phyloP scores from a whole-genome alignment of 2,113 vertebrate species.

The Seriola aureovittata region DNA sequence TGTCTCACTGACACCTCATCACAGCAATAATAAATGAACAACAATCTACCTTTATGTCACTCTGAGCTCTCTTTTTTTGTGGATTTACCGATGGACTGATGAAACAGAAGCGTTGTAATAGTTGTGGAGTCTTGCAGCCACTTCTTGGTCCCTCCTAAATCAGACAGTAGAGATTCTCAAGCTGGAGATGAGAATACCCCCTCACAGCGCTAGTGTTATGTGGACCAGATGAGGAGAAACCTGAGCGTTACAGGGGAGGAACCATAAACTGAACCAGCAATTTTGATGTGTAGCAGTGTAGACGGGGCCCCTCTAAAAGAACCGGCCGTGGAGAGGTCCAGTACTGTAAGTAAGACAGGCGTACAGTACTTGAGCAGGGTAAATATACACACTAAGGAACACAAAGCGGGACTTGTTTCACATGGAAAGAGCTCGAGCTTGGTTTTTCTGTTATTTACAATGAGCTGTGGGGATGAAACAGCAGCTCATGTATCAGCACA shows the following conservation, averaged over 20 bases:
- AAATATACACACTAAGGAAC: slow-evolving; percentile 37
- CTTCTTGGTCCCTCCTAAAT: slow-evolving; percentile 52
- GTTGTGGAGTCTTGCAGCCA: not conserved
- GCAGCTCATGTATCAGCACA: slow-evolving; percentile 60
- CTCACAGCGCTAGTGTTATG: slow-evolving; percentile 45
- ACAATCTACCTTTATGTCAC: not conserved
- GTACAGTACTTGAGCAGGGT: not conserved
- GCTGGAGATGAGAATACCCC: not conserved
- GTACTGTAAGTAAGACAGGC: slow-evolving; percentile 26
- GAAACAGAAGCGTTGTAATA: slow-evolving; percentile 1
- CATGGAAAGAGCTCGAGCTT: slow-evolving; percentile 49
- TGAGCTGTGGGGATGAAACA: slow-evolving; percentile 59
- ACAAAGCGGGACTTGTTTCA: slow-evolving; percentile 63
- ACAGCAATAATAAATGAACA: not conserved
- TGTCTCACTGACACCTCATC: not conserved
- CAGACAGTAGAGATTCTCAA: slow-evolving; percentile 35
- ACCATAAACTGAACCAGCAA: slow-evolving; percentile 54
- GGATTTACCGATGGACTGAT: not conserved
- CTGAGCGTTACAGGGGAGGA: slow-evolving; percentile 44
- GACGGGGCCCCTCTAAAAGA: slow-evolving; percentile 31
- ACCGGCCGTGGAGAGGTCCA: slow-evolving; percentile 30
- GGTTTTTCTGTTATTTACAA: slow-evolving; percentile 66
- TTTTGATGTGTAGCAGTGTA: slow-evolving; percentile 54
- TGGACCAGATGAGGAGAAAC: slow-evolving; percentile 67
- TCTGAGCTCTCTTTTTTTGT: not conserved